Base-by-base conservation (phyloP, 1,140 invertebrate genomes). In the Luehdorfia chinensis region DNA sequence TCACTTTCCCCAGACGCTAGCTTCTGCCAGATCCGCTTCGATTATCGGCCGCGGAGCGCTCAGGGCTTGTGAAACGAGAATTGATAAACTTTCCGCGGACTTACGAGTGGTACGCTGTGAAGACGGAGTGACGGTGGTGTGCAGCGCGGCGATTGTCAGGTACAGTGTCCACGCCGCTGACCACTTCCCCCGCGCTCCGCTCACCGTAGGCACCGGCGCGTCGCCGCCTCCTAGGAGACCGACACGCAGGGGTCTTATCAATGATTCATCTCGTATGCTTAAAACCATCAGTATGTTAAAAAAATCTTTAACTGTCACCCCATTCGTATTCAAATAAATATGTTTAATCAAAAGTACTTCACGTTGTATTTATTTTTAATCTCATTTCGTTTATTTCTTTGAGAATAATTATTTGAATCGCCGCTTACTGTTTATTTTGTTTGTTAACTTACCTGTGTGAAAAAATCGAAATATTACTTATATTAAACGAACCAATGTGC, bases 121-220 rank as follows among this genome's bases (percentile, higher is more conserved):
- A 59, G 63, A 63, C 56, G 51, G 41, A 56, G 67, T 57, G 60
- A 60, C 56, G 59, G 52, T 56, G 52, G 50, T 55, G n/a, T 59
- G 53, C 67, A 69, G 63, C 65, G 69, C 68, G 66, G 66, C 75
- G 62, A 66, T 63, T 66, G 68, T 56, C 69, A 75, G 75, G 77
- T 75, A 79, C 71, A 66, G 73, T 78, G 66, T 66, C 64, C 60
- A 58, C 55, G 59, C 47, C 50, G 58, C 52, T 43, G 55, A 44
- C 58, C 56, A 37, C 44, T 46, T 46, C 48, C 39, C 48, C 45
- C 46, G 47, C 51, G 44, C 50, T 54, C 58, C 58, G 50, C 62
- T 51, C 61, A 23, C 66, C 48, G 21, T n/a, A n/a, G n/a, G n/a
- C n/a, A n/a, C 30, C 44, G 46, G 41, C 58, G 47, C 55, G 44